Base-by-base conservation (phyloP, 2,888 invertebrate genomes). In the Sacculina carcini region DNA sequence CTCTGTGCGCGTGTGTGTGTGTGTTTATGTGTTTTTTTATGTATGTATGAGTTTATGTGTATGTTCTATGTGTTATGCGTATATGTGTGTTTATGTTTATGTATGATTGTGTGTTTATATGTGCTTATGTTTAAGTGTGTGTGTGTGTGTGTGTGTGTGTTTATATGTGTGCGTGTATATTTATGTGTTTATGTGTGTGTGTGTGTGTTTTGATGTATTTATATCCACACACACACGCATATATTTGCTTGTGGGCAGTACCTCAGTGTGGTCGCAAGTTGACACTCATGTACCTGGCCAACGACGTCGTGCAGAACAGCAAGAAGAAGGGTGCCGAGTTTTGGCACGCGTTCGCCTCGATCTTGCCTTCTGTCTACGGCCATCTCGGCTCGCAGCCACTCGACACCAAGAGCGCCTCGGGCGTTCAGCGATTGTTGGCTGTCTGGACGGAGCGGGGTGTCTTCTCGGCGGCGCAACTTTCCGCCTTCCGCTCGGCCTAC, bases 231-330 rank as follows among this genome's bases (percentile, higher is more conserved):
- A 36, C 16, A 36, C 16, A 36, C 16, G 16, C 16, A 36, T 28
- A 28, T 38, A 16, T 14, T 34, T 38, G 32, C 32, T 26, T 28
- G 42, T 32, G 39, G 26, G 52, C 47, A 42, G 34, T 14, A 16
- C 39, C 44, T 51, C 47, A 16, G 51, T 44, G 49, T 44, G 60
- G 60, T 51, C 70, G 89, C 89, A 89, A 89, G 63, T 69, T 96
- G 51, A 90, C 87, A 16, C 85, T 89, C 61, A 83, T 99, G 78
- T 98, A 98, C 67, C 71, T 98, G 60, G 94, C 96, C 31, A 98
- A 99, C 71, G 98, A 99, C 72, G 92, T 98, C 29, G 90, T 98
- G 60, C 98, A 99, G 65, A 98, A 96, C 62, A 87, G 92, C 64
- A 84, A 86, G 65, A 96, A 92, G 66, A 94, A 94, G 66, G 92